Percentiles rank a stretch among this genome's conserved stretches.
Evolutionary conservation across 2,888 invertebrate species (phyloP).

Genomic region (Rhopalosiphum nymphaeae): DNA sequence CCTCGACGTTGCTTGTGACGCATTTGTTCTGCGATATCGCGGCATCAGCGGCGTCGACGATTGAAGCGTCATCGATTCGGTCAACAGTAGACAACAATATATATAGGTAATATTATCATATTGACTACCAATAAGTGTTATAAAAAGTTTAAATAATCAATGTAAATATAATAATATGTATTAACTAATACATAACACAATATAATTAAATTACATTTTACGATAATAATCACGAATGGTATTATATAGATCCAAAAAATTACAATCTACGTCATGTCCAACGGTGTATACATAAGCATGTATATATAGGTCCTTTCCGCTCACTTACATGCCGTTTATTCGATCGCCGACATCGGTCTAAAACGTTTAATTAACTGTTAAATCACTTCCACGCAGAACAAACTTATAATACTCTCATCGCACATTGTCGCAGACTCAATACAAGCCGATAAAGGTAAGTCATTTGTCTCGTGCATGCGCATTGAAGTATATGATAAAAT

Average conservation of each 20-base stretch:
- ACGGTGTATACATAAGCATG: background rate
- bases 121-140: background rate
- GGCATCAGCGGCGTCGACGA: background rate
- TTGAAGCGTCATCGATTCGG: background rate
- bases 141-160: background rate
- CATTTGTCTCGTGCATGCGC: background rate
- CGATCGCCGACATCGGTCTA: background rate
- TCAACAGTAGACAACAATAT: background rate
- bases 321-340: background rate
- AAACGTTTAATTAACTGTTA: background rate
- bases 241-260: background rate
- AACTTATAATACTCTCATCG: background rate
- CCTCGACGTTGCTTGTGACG: slow-evolving; percentile 7
- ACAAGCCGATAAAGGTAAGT: background rate
- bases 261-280: background rate
- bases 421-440: background rate
- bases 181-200: background rate
- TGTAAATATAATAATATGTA: background rate
- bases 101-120: background rate
- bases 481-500: background rate
- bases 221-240: background rate
- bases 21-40: background rate
- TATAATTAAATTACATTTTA: background rate
- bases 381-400: background rate
- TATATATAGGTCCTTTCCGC: background rate